Evolutionary conservation across 2,888 invertebrate genomes (phyloP).

Genomic region (Eledona agricola): DNA sequence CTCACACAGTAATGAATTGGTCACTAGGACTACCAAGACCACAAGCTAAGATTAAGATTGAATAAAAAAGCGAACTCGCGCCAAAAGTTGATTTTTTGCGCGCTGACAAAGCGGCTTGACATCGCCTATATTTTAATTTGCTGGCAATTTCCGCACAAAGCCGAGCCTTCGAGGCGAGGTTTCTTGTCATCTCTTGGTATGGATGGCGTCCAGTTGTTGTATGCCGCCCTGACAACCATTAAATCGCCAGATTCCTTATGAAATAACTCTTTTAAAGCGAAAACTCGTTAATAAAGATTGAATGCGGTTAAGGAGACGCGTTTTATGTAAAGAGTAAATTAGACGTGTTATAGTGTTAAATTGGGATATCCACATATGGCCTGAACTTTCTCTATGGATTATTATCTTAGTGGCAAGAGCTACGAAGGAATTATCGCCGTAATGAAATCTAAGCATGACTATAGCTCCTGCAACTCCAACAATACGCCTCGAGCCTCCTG

Average conservation of each 20-base stretch:
- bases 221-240: slow-evolving; percentile 25
- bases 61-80: too few species aligned
- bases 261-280: slow-evolving; percentile 30
- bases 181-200: too few species aligned
- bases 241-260: slow-evolving; percentile 25
- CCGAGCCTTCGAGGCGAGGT: too few species aligned
- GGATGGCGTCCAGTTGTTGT: slow-evolving; percentile 2
- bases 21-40: too few species aligned
- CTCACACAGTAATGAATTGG: too few species aligned
- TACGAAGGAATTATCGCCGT: slow-evolving; percentile 22
- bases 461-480: slow-evolving; percentile 20
- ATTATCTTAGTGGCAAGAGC: slow-evolving; percentile 12
- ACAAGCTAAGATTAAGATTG: too few species aligned
- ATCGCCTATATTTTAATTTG: too few species aligned
- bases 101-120: too few species aligned
- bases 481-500: slow-evolving; percentile 19
- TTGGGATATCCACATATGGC: slow-evolving; percentile 29
- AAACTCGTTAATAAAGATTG: slow-evolving; percentile 31
- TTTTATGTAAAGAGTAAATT: slow-evolving; percentile 29
- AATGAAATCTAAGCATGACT: slow-evolving; percentile 34
- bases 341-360: slow-evolving; percentile 29
- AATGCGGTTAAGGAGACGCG: slow-evolving; percentile 15
- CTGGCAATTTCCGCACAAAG: too few species aligned
- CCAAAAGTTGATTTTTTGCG: too few species aligned
- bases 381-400: slow-evolving; percentile 24